phyloP scores from a whole-genome alignment of 2,888 invertebrate species.

The Hydriomena furcata region DNA sequence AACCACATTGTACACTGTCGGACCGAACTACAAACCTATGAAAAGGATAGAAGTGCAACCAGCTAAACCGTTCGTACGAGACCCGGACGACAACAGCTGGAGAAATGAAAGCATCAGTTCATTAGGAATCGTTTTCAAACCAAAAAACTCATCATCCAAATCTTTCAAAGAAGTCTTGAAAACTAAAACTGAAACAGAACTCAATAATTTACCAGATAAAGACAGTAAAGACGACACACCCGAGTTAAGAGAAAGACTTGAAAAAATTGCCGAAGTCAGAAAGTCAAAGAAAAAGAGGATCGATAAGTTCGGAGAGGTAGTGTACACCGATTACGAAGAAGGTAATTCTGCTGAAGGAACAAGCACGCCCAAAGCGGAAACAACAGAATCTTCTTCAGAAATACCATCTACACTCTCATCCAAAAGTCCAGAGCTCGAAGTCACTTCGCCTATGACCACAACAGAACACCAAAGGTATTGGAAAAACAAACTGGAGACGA shows the following conservation, averaged over 20 bases:
- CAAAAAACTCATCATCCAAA: constrained; percentile 68
- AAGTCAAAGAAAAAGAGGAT: constrained; percentile 69
- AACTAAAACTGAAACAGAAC: constrained; percentile 71
- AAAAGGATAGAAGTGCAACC: constrained; percentile 72
- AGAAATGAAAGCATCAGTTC: constrained; percentile 77
- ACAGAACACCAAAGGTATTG: constrained; percentile 8
- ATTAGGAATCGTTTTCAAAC: constrained; percentile 75
- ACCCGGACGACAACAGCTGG: constrained; percentile 78
- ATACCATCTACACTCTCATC: constrained; percentile 10
- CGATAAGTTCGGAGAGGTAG: constrained; percentile 58
- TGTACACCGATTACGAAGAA: constrained; percentile 69
- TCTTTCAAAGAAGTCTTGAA: constrained; percentile 73
- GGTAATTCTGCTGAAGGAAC: constrained; percentile 49
- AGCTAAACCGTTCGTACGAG: constrained; percentile 60
- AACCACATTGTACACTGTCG: constrained; percentile 56
- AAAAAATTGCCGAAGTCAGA: constrained; percentile 69
- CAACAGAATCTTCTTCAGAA: constrained; percentile 19
- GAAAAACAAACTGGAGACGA: constrained; percentile 28
- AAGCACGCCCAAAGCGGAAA: constrained; percentile 24
- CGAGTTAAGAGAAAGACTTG: constrained; percentile 66
- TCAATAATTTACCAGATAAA: constrained; percentile 54
- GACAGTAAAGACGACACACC: constrained; percentile 57
- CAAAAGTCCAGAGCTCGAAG: not conserved
- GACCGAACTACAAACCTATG: constrained; percentile 67
- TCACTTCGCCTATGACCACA: constrained; percentile 20